phyloP scores from a whole-genome alignment of 2,797 vertebrate species.

The Bufotes viridis region DNA sequence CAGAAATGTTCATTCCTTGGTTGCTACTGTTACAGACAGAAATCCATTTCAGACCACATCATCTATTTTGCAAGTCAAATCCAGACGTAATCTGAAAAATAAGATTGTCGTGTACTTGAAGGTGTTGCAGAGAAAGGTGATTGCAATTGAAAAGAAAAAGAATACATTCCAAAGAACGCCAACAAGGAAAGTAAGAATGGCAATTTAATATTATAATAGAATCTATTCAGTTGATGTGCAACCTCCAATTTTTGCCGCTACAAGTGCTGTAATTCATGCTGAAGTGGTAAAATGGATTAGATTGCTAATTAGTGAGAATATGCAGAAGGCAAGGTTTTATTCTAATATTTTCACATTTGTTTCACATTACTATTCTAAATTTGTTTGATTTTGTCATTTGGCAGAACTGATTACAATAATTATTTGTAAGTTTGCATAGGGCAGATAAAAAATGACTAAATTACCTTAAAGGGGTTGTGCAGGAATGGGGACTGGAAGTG shows the following conservation, averaged over 20 bases:
- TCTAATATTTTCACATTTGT: background rate
- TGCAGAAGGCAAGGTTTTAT: background rate
- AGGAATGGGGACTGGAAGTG: too few species aligned
- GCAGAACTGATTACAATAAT: background rate
- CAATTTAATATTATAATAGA: conserved; percentile 25
- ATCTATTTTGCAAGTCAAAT: conserved; percentile 46
- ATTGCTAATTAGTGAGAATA: conserved; percentile 17
- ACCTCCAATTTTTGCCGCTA: conserved; percentile 8
- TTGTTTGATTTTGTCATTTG: background rate
- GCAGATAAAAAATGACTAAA: background rate
- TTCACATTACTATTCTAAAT: background rate
- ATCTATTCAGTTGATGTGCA: conserved; percentile 7
- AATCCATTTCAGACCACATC: conserved; percentile 1
- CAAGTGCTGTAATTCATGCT: conserved; percentile 19
- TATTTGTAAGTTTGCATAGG: background rate
- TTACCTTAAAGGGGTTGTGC: background rate
- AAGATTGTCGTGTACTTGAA: conserved; percentile 20
- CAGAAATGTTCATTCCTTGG: background rate
- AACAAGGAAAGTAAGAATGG: conserved; percentile 24
- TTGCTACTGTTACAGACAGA: background rate
- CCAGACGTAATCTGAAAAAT: conserved; percentile 21
- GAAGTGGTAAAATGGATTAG: conserved; percentile 34
- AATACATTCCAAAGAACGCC: background rate
- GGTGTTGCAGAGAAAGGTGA: conserved; percentile 29
- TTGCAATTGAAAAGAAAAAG: conserved; percentile 27